Percentiles rank a stretch among this genome's conserved stretches.
Evolutionary conservation across 2,113 vertebrate genomes (phyloP).

Genomic region (Pterophyllum scalare): DNA sequence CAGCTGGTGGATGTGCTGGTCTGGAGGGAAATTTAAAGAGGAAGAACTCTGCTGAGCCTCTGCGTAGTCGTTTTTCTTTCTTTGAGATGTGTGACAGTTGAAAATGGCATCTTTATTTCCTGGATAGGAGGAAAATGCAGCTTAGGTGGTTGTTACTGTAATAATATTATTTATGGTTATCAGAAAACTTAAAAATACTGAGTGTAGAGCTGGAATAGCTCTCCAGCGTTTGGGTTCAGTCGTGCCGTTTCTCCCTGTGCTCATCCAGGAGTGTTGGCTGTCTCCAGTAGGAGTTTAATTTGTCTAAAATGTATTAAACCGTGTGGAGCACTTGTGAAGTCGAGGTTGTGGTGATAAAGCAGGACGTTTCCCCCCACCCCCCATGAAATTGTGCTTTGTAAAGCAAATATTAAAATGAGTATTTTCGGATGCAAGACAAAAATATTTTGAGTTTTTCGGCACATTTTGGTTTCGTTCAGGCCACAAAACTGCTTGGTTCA

Average conservation of each 20-base stretch:
- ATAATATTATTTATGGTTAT: not conserved
- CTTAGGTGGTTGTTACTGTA: not conserved
- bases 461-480: not conserved
- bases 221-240: not conserved
- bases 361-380: not conserved
- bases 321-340: not conserved
- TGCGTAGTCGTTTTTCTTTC: not conserved
- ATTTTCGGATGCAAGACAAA: not conserved
- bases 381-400: not conserved
- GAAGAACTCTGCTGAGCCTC: not conserved
- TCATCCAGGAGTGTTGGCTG: not conserved
- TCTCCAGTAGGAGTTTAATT: not conserved
- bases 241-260: not conserved
- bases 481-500: not conserved
- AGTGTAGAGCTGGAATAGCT: not conserved
- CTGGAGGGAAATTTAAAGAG: not conserved
- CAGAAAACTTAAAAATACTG: not conserved
- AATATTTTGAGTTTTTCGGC: not conserved
- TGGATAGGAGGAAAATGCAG: not conserved
- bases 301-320: not conserved
- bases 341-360: not conserved
- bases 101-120: not conserved
- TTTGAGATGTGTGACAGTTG: not conserved
- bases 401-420: not conserved
- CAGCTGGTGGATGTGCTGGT: accelerated